Conservation (phyloP, 2,113 vertebrate species). For the Paracanthobrama guichenoti region DNA sequence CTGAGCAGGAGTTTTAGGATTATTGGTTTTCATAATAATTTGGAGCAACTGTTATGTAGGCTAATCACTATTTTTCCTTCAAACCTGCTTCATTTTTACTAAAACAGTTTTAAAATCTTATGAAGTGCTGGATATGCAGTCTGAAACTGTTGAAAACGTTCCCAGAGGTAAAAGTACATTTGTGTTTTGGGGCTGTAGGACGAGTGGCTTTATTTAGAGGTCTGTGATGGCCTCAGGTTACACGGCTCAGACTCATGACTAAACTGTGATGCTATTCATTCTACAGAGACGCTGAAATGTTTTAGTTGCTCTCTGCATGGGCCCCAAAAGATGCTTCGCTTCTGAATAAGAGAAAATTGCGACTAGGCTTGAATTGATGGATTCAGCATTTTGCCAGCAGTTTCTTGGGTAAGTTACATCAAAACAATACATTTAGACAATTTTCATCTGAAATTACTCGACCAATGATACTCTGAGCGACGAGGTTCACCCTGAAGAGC, state of each 20-base stretch:
- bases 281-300: not conserved
- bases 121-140: not conserved
- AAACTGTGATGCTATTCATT: conserved; percentile 41
- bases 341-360: not conserved
- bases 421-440: not conserved
- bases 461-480: not conserved
- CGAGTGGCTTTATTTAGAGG: conserved; percentile 23
- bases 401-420: not conserved
- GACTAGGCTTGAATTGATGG: not conserved
- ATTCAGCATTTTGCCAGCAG: not conserved
- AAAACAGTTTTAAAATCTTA: not conserved
- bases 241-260: conserved; percentile 20
- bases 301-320: conserved; percentile 1
- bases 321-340: conserved; percentile 5
- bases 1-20: conserved; percentile 2
- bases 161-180: not conserved
- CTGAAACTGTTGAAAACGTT: not conserved
- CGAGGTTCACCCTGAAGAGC: not conserved
- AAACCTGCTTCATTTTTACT: conserved; percentile 18
- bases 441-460: not conserved
- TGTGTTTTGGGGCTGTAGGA: conserved; percentile 11
- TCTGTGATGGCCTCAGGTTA: conserved; percentile 27
- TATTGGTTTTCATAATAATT: conserved; percentile 5
- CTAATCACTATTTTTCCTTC: not conserved
- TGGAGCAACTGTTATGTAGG: not conserved